Base-by-base conservation (phyloP, 2,888 invertebrate genomes). In the Ctena decussata region DNA sequence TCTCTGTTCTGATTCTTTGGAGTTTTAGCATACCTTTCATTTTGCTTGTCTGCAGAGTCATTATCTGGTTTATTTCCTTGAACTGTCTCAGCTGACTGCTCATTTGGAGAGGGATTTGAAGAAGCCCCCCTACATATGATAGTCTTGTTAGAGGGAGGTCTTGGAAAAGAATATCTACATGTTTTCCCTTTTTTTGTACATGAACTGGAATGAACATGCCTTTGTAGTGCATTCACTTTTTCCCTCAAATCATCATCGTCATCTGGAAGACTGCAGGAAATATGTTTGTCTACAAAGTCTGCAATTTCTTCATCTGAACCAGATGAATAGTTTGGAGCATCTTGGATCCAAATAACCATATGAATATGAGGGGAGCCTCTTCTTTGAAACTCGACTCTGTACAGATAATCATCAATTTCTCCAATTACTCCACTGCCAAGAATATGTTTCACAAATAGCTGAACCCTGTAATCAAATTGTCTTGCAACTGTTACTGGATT, bases 401-500 rank as follows among this genome's bases (percentile, higher is more conserved):
- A 39, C 57, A 78, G 84, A 60, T 69, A 83, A 46, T 83, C 77
- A 15, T 32, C 46, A 1, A 89, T 74, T 53, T 87, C 12, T 77
- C 15, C 32, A 77, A 81, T n/a, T 32, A 27, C 11, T 24, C 15
- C 73, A 30, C 27, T 18, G 39, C 35, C 15, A 71, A 12, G 11
- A 24, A 83, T 44, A 60, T 74, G 15, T 65, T 65, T 65, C 24
- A 89, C 77, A 44, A 87, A 83, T 21, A 53, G n/a, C 35, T 87
- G 83, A 15, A 87, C 65, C 60, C 79, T 79, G 69, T 87, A 80
- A 70, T 89, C 84, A 70, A 89, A 89, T 39, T 88, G 84, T 39
- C 85, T 27, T 8, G 87, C 84, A 30, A 75, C 86, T 46, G 80
- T 80, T 30, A 88, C 86, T 44, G 85, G 90, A 70, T 90, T 86